These are phyloP conservation scores for Taphrorychus bicolor DNA, from an alignment of 2,888 invertebrate species.

Conservation along the genomic window DNA sequence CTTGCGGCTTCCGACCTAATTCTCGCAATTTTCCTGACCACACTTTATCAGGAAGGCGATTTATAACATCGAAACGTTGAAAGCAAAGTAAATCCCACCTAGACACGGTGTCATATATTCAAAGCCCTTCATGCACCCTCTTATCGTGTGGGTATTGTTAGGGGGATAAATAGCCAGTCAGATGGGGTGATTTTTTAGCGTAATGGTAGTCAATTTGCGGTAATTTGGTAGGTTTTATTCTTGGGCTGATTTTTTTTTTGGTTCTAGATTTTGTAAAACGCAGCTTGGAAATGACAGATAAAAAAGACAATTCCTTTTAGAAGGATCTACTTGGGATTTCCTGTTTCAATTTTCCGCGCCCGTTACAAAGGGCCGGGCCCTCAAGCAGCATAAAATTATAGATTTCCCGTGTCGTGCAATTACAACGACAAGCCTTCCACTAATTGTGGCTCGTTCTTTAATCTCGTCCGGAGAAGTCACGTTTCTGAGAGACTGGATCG, in stretches of 20 bases:
- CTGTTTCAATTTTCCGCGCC: neutral
- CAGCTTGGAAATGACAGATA: no score
- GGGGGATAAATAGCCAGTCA: conserved; percentile 47
- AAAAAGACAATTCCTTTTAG: neutral
- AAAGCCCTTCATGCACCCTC: conserved; percentile 21
- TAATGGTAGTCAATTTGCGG: conserved; percentile 46
- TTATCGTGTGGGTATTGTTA: conserved; percentile 31
- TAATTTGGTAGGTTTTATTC: conserved; percentile 15
- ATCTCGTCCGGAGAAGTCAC: conserved; percentile 39
- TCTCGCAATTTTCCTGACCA: neutral
- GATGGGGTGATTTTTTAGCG: conserved; percentile 50
- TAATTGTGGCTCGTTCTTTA: conserved; percentile 42
- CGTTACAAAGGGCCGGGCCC: neutral
- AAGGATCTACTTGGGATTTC: neutral
- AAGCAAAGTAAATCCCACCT: conserved; percentile 27
- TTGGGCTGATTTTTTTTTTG: no score
- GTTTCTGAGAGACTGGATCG: conserved; percentile 39
- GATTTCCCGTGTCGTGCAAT: conserved; percentile 36
- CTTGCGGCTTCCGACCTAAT: neutral
- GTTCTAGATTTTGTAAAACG: no score
- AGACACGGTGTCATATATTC: conserved; percentile 31
- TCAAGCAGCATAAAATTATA: conserved; percentile 31
- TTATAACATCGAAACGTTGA: conserved; percentile 24
- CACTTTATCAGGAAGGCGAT: conserved; percentile 14
- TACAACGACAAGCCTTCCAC: conserved; percentile 38